Conservation (phyloP, 2,113 vertebrate genomes). For the Phyllostomus discolor region DNA sequence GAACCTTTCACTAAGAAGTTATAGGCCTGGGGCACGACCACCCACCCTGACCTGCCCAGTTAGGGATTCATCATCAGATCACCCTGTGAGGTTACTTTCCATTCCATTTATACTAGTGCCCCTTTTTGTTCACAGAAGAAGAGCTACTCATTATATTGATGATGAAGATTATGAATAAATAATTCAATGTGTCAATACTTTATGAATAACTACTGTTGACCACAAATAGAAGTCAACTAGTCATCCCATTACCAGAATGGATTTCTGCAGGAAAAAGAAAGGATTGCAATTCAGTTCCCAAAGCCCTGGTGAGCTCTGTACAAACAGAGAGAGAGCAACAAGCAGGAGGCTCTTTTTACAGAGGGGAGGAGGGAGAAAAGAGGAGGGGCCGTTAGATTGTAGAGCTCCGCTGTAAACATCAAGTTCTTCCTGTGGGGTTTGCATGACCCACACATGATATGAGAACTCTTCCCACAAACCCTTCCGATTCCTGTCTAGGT, state of each 20-base stretch:
- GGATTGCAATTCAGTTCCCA: background rate
- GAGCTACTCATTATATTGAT: background rate
- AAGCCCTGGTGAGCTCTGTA: background rate
- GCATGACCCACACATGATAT: background rate
- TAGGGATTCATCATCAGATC: background rate
- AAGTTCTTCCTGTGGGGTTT: background rate
- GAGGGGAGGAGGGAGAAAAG: background rate
- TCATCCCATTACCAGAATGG: background rate
- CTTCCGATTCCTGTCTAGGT: background rate
- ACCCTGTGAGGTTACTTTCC: background rate
- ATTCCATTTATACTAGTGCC: background rate
- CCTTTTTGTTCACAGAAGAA: background rate
- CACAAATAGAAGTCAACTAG: background rate
- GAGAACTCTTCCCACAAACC: background rate
- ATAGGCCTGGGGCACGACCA: background rate
- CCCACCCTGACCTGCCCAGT: background rate
- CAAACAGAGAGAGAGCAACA: background rate
- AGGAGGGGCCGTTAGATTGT: background rate
- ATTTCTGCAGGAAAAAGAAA: background rate
- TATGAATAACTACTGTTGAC: constrained; percentile 9
- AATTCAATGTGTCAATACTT: background rate
- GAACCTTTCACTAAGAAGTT: background rate
- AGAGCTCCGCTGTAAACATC: background rate
- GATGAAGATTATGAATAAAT: constrained; percentile 20
- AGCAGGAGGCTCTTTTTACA: background rate